A percentile compares a stretch with the other conserved stretches of the same genome.
These are phyloP conservation scores for Drosophila bifasciata DNA, from an alignment of 1,140 invertebrate genomes.

Conservation along the genomic window DNA sequence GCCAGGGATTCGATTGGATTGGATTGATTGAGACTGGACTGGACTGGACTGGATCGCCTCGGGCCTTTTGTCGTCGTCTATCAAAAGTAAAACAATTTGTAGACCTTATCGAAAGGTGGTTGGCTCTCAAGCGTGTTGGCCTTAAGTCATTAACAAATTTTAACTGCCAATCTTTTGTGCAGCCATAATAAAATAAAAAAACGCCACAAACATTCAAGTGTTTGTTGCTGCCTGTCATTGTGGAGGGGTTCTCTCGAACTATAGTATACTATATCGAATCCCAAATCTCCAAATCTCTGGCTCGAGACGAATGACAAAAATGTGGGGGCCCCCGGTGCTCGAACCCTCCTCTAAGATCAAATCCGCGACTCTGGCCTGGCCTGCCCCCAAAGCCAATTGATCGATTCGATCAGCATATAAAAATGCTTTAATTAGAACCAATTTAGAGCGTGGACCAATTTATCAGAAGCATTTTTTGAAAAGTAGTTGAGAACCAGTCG, in stretches of 20 bases:
- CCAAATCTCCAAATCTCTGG: slow-evolving; percentile 42
- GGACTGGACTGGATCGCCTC: slow-evolving; percentile 32
- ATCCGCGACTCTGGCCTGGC: background rate
- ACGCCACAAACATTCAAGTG: slow-evolving; percentile 72
- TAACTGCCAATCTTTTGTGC: slow-evolving; percentile 69
- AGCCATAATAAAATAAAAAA: slow-evolving; percentile 58
- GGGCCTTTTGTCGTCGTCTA: slow-evolving; percentile 60
- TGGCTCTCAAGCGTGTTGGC: slow-evolving; percentile 67
- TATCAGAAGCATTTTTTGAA: slow-evolving; percentile 82
- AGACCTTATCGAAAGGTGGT: slow-evolving; percentile 66
- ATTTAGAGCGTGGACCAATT: slow-evolving; percentile 80
- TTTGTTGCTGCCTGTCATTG: slow-evolving; percentile 68
- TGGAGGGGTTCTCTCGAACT: slow-evolving; percentile 36
- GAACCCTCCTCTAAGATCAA: background rate
- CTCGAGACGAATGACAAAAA: slow-evolving; percentile 70
- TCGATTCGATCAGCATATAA: slow-evolving; percentile 77
- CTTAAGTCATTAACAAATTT: slow-evolving; percentile 75
- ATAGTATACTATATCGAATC: slow-evolving; percentile 14
- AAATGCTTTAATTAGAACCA: slow-evolving; percentile 79
- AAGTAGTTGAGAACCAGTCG: slow-evolving; percentile 81
- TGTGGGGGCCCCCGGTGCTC: slow-evolving; percentile 23
- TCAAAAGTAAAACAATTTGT: slow-evolving; percentile 64
- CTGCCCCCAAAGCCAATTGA: slow-evolving; percentile 52
- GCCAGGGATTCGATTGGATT: slow-evolving; percentile 10
- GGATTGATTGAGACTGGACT: background rate